These are phyloP conservation scores for Tursiops truncatus DNA, from an alignment of 2,113 vertebrate genomes.

Conservation along the genomic window DNA sequence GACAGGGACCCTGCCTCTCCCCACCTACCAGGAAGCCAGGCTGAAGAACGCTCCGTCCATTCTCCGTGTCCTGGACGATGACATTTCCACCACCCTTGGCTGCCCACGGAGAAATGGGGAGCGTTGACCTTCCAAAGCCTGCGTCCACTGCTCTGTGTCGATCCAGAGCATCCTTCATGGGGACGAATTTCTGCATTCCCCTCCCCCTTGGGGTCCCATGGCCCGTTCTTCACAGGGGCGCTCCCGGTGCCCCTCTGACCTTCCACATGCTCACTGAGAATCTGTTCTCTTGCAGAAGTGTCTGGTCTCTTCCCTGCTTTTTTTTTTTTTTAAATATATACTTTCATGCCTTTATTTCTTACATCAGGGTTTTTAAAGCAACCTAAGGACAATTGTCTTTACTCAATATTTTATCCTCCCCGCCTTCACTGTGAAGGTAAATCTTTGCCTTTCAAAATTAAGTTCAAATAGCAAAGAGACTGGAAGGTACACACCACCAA, in stretches of 20 bases:
- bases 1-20: not conserved
- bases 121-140: accelerated
- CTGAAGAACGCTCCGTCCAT: not conserved
- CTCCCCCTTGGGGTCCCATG: no score
- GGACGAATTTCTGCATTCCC: accelerated
- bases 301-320: not conserved
- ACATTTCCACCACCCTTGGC: not conserved
- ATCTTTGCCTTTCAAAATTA: not conserved
- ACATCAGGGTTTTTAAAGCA: not conserved
- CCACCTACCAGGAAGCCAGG: not conserved
- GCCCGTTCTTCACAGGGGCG: not conserved
- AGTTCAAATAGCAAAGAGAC: not conserved
- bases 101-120: accelerated
- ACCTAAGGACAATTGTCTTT: not conserved
- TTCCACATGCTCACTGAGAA: accelerated
- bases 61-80: not conserved
- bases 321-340: not conserved
- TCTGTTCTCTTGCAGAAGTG: not conserved
- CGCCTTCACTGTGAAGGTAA: not conserved
- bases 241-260: accelerated
- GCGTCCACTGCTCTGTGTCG: not conserved
- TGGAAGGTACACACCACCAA: not conserved
- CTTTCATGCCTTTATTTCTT: not conserved
- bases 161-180: not conserved
- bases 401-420: not conserved